Evolutionary conservation across 1,140 invertebrate species (phyloP).

Genomic region (Diachasma alloeum): DNA sequence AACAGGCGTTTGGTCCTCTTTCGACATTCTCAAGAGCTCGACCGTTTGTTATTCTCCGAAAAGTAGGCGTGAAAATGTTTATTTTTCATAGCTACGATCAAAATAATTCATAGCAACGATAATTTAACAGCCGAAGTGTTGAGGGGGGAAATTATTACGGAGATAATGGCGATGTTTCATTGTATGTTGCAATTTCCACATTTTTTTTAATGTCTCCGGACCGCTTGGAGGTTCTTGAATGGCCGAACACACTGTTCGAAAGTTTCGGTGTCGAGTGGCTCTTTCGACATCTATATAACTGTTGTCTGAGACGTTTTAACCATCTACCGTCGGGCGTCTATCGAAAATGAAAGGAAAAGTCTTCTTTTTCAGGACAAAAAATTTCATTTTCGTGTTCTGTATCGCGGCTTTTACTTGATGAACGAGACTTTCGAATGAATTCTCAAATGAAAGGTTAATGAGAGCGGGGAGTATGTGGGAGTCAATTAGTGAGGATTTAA

Average conservation of each 20-base stretch:
- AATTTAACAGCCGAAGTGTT: no score
- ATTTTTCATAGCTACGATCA: not conserved
- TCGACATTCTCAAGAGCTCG: not conserved
- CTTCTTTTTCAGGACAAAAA: no score
- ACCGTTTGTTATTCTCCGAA: not conserved
- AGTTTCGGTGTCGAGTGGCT: constrained; percentile 2
- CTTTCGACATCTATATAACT: not conserved
- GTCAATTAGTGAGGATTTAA: no score
- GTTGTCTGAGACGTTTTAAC: not conserved
- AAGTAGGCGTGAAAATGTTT: not conserved
- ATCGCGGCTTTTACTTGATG: no score
- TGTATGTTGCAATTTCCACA: not conserved
- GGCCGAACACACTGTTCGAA: not conserved
- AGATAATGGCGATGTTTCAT: not conserved
- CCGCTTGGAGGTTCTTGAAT: no score
- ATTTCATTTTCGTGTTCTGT: no score
- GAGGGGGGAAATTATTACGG: not conserved
- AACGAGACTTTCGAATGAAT: no score
- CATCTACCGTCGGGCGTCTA: not conserved
- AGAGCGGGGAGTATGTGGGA: no score
- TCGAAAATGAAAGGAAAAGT: not conserved
- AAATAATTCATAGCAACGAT: no score
- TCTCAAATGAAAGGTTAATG: no score
- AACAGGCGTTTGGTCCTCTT: not conserved
- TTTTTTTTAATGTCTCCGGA: not conserved